Conservation (phyloP, 2,888 invertebrate species). For the Elegia similella region DNA sequence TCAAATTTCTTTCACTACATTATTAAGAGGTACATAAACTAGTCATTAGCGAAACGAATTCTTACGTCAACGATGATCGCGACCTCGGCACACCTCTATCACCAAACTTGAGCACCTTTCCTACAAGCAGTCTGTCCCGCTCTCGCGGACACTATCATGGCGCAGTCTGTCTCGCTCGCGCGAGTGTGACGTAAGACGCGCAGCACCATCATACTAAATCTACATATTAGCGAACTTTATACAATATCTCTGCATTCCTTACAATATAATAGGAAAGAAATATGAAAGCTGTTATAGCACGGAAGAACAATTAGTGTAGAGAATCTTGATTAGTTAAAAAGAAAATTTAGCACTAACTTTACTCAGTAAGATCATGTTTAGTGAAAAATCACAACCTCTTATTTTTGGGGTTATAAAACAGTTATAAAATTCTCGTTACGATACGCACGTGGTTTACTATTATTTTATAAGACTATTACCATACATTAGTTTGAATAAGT, state of each 20-base stretch:
- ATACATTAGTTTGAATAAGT: too few species aligned
- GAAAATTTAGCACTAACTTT: too few species aligned
- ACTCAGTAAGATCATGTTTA: too few species aligned
- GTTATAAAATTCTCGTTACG: background rate
- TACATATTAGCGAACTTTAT: background rate
- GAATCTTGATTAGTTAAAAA: too few species aligned
- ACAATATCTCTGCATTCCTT: too few species aligned
- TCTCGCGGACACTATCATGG: background rate
- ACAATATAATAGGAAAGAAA: background rate
- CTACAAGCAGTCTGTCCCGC: background rate
- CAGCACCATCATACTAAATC: background rate
- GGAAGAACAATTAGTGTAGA: too few species aligned
- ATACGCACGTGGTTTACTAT: too few species aligned
- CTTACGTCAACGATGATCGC: background rate
- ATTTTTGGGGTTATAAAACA: background rate
- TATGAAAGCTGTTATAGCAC: too few species aligned
- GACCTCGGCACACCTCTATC: background rate
- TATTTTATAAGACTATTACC: too few species aligned
- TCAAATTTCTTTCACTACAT: too few species aligned
- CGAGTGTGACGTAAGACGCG: background rate
- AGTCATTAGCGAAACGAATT: too few species aligned
- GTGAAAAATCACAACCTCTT: conserved; percentile 3
- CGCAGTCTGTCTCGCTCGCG: background rate
- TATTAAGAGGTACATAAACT: too few species aligned
- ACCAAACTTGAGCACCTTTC: background rate